Conservation (phyloP, 2,888 invertebrate genomes). For the Mythimna pallens region DNA sequence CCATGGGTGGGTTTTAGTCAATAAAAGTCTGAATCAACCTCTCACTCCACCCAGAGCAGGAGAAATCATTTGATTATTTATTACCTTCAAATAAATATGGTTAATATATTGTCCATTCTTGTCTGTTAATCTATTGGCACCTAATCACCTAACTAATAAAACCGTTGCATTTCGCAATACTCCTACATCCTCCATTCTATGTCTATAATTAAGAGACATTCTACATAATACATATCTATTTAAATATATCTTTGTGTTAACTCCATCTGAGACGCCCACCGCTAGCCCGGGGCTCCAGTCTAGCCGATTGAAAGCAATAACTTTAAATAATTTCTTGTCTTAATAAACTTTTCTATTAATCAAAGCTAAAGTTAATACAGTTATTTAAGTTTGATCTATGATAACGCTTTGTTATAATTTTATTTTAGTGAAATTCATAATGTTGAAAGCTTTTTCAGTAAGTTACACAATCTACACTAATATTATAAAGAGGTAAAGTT, state of each 20-base stretch:
- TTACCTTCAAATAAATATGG: background rate
- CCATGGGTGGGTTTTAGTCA: too few species aligned
- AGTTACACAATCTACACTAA: too few species aligned
- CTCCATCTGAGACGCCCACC: slow-evolving; percentile 42
- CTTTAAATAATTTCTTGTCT: slow-evolving; percentile 31
- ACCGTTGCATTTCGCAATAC: slow-evolving; percentile 20
- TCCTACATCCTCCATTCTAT: slow-evolving; percentile 35
- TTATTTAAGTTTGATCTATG: slow-evolving; percentile 37
- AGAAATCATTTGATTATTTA: too few species aligned
- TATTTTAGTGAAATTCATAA: background rate
- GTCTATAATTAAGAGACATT: slow-evolving; percentile 56
- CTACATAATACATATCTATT: slow-evolving; percentile 39
- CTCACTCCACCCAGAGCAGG: too few species aligned
- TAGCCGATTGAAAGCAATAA: slow-evolving; percentile 43
- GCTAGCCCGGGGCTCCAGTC: slow-evolving; percentile 35
- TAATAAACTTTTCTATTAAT: slow-evolving; percentile 56
- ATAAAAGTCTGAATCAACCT: too few species aligned
- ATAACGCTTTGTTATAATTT: slow-evolving; percentile 20
- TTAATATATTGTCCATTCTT: slow-evolving; percentile 1
- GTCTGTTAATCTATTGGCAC: slow-evolving; percentile 5
- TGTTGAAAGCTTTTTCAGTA: background rate
- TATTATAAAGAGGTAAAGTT: too few species aligned
- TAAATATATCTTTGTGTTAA: slow-evolving; percentile 41
- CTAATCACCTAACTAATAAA: slow-evolving; percentile 13
- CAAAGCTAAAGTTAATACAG: slow-evolving; percentile 32